A percentile compares a stretch with the other conserved stretches of the same genome.
Evolutionary conservation across 2,888 invertebrate species (phyloP).

Genomic region (Chrysotoxum bicinctum): DNA sequence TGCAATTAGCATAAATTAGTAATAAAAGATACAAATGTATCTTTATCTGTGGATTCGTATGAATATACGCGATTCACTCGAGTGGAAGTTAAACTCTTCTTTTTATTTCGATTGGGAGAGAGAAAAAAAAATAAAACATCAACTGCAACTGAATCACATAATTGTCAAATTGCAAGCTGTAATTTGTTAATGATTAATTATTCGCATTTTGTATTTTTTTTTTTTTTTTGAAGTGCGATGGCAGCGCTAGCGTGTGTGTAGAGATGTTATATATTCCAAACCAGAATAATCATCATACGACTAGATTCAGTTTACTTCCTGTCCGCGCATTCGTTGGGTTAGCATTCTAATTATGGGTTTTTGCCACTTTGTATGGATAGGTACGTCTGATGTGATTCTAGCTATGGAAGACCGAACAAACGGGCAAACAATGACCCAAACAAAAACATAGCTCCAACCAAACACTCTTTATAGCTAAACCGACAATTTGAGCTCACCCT

Average conservation of each 20-base stretch:
- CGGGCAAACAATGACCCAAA: constrained; percentile 33
- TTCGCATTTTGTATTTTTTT: constrained; percentile 17
- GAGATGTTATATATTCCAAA: not conserved
- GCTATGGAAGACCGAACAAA: constrained; percentile 46
- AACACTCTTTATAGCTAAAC: constrained; percentile 27
- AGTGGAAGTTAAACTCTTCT: constrained; percentile 54
- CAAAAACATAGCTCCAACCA: constrained; percentile 11
- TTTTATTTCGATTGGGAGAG: not conserved
- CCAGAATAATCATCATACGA: constrained; percentile 41
- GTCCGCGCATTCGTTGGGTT: constrained; percentile 66
- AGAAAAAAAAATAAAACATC: not conserved
- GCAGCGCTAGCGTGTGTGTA: not conserved
- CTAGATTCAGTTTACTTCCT: constrained; percentile 66
- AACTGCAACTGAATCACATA: constrained; percentile 35
- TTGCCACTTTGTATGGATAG: constrained; percentile 24
- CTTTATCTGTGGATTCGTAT: constrained; percentile 9
- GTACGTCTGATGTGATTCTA: not conserved
- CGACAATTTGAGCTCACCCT: constrained; percentile 55
- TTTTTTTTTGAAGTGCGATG: not conserved
- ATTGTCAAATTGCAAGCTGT: constrained; percentile 69
- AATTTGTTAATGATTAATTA: constrained; percentile 72
- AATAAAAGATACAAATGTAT: constrained; percentile 66
- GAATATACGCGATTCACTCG: constrained; percentile 46
- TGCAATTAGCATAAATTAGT: constrained; percentile 72
- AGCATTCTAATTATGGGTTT: constrained; percentile 63